Evolutionary conservation across 2,888 invertebrate species (phyloP).

Genomic region (Tridacna gigas): DNA sequence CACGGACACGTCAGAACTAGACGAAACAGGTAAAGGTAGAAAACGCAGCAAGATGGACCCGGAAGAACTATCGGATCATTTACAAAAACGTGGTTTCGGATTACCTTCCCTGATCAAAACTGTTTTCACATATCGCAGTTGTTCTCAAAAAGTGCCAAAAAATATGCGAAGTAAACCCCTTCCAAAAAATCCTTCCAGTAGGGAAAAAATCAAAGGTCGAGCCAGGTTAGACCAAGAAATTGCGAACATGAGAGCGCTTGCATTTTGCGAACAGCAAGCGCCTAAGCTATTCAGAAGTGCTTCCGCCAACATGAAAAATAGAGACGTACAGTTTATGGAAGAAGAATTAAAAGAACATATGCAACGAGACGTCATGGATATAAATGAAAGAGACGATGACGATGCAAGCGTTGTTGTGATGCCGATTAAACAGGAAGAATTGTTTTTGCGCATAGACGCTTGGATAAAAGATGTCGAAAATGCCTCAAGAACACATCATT

Average conservation of each 20-base stretch:
- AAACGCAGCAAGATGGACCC: slow-evolving; percentile 64
- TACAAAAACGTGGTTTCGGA: slow-evolving; percentile 67
- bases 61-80: slow-evolving; percentile 65
- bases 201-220: slow-evolving; percentile 76
- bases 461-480: slow-evolving; percentile 73
- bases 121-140: slow-evolving; percentile 49
- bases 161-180: slow-evolving; percentile 62
- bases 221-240: slow-evolving; percentile 76
- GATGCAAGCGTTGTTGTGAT: slow-evolving; percentile 64
- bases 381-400: slow-evolving; percentile 48
- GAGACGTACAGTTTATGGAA: slow-evolving; percentile 74
- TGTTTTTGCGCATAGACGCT: slow-evolving; percentile 69
- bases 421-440: slow-evolving; percentile 71
- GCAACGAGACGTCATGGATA: slow-evolving; percentile 59
- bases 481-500: slow-evolving; percentile 42
- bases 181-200: slow-evolving; percentile 70
- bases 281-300: slow-evolving; percentile 72
- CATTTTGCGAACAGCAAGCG: slow-evolving; percentile 76
- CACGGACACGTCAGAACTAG: slow-evolving; percentile 50
- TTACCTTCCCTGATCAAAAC: slow-evolving; percentile 62
- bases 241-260: slow-evolving; percentile 75
- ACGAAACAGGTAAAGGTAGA: slow-evolving; percentile 40
- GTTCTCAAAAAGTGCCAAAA: slow-evolving; percentile 57
- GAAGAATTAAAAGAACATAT: slow-evolving; percentile 72
- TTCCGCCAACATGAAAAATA: slow-evolving; percentile 72